These are phyloP conservation scores for Clanis bilineata DNA, from an alignment of 2,888 invertebrate genomes.

Conservation along the genomic window DNA sequence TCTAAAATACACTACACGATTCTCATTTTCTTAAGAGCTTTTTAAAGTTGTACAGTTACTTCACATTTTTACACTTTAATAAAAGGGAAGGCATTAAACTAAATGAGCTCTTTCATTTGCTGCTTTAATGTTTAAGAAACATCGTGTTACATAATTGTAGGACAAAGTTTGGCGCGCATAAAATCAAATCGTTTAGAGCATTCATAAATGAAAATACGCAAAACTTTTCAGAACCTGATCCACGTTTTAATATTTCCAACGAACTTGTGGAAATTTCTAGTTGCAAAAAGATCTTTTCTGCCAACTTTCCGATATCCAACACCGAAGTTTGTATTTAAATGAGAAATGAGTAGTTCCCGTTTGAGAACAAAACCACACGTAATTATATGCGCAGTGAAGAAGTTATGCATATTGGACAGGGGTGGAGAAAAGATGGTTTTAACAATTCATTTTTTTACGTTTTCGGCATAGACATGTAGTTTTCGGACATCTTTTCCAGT, in stretches of 20 bases:
- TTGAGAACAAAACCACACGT: conserved; percentile 46
- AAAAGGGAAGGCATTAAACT: not conserved
- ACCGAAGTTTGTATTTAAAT: conserved; percentile 31
- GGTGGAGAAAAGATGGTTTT: not conserved
- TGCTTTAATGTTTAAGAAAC: not conserved
- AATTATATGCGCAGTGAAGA: conserved; percentile 62
- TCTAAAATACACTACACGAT: too few relatives aligned
- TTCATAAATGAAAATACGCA: conserved; percentile 6
- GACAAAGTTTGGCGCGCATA: not conserved
- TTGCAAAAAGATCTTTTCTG: not conserved
- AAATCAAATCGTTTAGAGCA: not conserved
- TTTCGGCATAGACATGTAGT: too few relatives aligned
- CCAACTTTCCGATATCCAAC: conserved; percentile 25
- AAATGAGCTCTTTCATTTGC: not conserved
- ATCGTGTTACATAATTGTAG: not conserved
- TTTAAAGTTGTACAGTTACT: not conserved
- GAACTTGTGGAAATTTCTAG: conserved; percentile 8
- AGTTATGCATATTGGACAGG: conserved; percentile 53
- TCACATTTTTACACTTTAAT: conserved; percentile 6
- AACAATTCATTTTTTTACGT: not conserved
- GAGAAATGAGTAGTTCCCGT: conserved; percentile 25
- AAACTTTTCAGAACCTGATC: conserved; percentile 6
- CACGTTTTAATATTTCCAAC: not conserved
- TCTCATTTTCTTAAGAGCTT: too few relatives aligned
- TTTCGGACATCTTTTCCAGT: too few relatives aligned